phyloP scores from a whole-genome alignment of 2,888 invertebrate genomes.

The Drosophila mettleri region DNA sequence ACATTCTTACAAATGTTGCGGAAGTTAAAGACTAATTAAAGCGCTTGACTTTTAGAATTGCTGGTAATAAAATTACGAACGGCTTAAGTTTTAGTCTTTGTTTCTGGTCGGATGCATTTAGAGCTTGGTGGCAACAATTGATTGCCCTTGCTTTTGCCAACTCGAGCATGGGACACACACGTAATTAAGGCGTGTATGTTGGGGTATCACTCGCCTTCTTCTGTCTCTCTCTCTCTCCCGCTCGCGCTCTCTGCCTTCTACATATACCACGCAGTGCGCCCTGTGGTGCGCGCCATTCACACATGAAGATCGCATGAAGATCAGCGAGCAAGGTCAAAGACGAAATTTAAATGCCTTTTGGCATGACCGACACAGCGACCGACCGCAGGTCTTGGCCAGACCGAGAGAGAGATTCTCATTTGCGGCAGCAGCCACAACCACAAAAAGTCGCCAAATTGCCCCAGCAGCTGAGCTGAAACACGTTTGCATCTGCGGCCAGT shows the following conservation, averaged over 20 bases:
- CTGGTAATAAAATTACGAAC: constrained; percentile 69
- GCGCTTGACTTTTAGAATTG: constrained; percentile 65
- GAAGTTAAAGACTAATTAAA: constrained; percentile 79
- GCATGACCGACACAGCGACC: constrained; percentile 52
- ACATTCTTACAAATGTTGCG: constrained; percentile 75
- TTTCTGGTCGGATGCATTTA: constrained; percentile 77
- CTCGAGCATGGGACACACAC: constrained; percentile 72
- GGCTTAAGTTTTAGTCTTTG: constrained; percentile 39
- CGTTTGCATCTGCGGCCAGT: constrained; percentile 67
- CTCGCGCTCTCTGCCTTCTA: background rate
- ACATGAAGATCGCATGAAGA: constrained; percentile 68
- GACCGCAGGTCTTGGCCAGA: constrained; percentile 55
- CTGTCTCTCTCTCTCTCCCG: background rate
- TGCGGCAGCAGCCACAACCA: constrained; percentile 32
- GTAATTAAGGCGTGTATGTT: constrained; percentile 56
- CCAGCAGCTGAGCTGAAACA: constrained; percentile 59
- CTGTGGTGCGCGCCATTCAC: constrained; percentile 76
- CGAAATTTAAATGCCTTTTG: constrained; percentile 65
- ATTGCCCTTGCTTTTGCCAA: constrained; percentile 80
- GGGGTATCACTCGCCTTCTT: constrained; percentile 13
- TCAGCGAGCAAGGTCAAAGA: constrained; percentile 68
- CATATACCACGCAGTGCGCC: constrained; percentile 42
- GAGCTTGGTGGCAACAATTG: constrained; percentile 64
- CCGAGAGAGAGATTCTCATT: constrained; percentile 14
- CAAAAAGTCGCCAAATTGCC: constrained; percentile 59